Evolutionary conservation across 2,888 invertebrate genomes (phyloP), one percentile per base, ranked within the genome.

Genomic region (Boloria selene): DNA sequence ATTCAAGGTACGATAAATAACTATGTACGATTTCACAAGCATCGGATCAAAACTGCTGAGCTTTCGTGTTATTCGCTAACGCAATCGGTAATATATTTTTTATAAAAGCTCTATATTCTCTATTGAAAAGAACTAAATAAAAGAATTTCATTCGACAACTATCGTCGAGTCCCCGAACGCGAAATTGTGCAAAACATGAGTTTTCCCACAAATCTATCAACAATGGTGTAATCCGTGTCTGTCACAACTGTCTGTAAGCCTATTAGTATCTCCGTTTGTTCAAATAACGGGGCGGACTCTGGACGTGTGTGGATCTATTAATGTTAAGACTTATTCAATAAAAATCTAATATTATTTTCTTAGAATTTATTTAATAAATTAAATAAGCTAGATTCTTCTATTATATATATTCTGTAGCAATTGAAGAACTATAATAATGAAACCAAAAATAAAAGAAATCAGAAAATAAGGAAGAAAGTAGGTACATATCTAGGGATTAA

Each of bases 121-220:
- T 13, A 1, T 45, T 22, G 4, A 16, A 16, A 45, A 26, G 4
- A n/a, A 45, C 31, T 38, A 38, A 14, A 56, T 56, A n/a, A 56
- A 45, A 53, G 53, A 53, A 52, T 38, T 10, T 53, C 53, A 13
- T 38, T 7, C 38, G 13, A 56, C n/a, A 44, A 54, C 42, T 42
- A 55, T n/a, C n/a, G n/a, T n/a, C n/a, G n/a, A n/a, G n/a, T n/a
- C n/a, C 31, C 31, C 31, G 10, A 38, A 38, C 4, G 44, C 4
- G 16, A 61, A 70, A 63, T 80, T 81, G 82, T 76, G 74, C 79
- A 79, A 81, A 80, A 80, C 64, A 63, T 58, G 69, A 72, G 70
- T 76, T 79, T 26, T 79, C 76, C 70, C 72, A 56, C 72, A 75
- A 75, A 76, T 72, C 69, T 70, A 54, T 50, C 10, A 22, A 73